Evolutionary conservation across 2,113 vertebrate species (phyloP), one percentile per base, ranked within the genome.

Genomic region (Ciconia stormi): DNA sequence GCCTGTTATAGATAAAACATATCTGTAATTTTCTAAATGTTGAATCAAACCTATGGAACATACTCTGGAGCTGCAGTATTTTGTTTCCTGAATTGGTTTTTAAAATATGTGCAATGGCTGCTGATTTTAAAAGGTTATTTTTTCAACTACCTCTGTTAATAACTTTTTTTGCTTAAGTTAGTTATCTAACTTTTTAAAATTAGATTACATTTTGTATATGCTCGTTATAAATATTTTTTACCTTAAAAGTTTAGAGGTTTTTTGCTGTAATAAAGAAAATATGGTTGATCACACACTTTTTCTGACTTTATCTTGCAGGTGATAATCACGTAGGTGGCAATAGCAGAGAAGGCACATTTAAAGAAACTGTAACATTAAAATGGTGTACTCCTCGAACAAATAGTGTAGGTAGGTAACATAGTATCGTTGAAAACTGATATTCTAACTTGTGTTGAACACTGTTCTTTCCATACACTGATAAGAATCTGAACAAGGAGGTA

Each of bases 381-480:
- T 99, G 99, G 99, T 99, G 99, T 91, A 99, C 99, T 6, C 99
- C 99, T 25, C 98, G 99, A 86, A 99, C 99, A 21, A 99, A 99
- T 97, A 99, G 98, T 69, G 98, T 99, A 67, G 99, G 99, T 99
- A 96, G 86, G 99, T 97, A 88, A 15, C 46, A 8, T 2, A 5
- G 7, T 71, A 27, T 9, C 53, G 55, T 61, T 14, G 26, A 49
- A 59, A 86, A 13, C 23, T 65, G 15, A 0, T 32, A 13, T 16
- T 30, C 11, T 30, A 6, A 18, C 16, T 74, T 44, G 9, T 10
- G 13, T 16, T 62, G 36, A 56, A 7, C 42, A 4, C 16, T 70
- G 8, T 59, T 73, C 20, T 79, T 7, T 58, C 46, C 2, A 1
- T 56, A 32, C 10, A 4, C 42, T 34, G 36, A 1, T 23, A 65